Conservation (phyloP, 2,113 vertebrate genomes). For the Colossoma macropomum region DNA sequence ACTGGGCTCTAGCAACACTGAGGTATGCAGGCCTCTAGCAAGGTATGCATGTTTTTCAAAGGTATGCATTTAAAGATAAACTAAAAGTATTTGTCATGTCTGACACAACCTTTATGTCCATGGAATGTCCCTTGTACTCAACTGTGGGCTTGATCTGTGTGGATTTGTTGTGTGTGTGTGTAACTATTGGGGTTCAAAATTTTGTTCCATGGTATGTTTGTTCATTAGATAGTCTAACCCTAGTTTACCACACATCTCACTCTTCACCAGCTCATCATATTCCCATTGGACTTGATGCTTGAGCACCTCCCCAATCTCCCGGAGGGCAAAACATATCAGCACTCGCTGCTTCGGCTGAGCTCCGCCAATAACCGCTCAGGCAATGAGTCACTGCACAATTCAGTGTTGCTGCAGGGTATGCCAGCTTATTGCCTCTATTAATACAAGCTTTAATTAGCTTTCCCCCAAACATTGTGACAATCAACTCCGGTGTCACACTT, state of each 20-base stretch:
- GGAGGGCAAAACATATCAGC: slow-evolving; percentile 29
- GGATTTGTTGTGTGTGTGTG: slow-evolving; percentile 47
- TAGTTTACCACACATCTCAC: background rate
- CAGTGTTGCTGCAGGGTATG: slow-evolving; percentile 57
- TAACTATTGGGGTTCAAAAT: slow-evolving; percentile 58
- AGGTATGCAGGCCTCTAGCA: too few species aligned
- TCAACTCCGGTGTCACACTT: slow-evolving; percentile 71
- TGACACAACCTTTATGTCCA: background rate
- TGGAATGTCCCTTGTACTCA: slow-evolving; percentile 9
- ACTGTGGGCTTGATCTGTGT: background rate
- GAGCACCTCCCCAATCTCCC: background rate
- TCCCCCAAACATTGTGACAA: slow-evolving; percentile 68
- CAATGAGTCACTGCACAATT: slow-evolving; percentile 61
- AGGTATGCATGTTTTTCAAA: too few species aligned
- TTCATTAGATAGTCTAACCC: background rate
- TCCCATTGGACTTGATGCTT: background rate
- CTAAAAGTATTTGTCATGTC: too few species aligned
- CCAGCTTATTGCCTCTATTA: slow-evolving; percentile 74
- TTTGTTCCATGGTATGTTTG: slow-evolving; percentile 18
- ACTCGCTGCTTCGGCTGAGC: slow-evolving; percentile 14
- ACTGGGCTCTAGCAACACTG: too few species aligned
- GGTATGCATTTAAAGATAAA: too few species aligned
- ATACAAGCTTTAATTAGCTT: slow-evolving; percentile 78
- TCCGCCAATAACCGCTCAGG: slow-evolving; percentile 58
- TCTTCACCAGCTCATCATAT: slow-evolving; percentile 12